phyloP scores from a whole-genome alignment of 2,797 vertebrate genomes.

The Phyllotis vaccarum region DNA sequence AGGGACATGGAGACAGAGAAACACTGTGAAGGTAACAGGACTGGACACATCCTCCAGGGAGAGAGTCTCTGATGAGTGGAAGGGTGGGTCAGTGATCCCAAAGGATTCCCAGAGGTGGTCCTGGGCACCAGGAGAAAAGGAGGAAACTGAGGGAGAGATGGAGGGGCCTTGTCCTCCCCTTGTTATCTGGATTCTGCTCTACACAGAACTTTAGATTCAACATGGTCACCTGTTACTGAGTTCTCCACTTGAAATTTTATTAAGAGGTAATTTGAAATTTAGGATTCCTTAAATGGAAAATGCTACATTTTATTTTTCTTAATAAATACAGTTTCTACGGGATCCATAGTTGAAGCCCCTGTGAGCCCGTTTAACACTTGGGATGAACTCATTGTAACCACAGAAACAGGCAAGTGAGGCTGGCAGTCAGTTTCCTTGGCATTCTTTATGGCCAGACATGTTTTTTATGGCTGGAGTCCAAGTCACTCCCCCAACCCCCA shows the following conservation, averaged over 20 bases:
- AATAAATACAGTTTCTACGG: background rate
- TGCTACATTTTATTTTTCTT: background rate
- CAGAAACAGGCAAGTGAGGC: background rate
- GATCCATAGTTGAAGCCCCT: background rate
- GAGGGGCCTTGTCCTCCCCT: background rate
- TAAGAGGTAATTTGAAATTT: background rate
- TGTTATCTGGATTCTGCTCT: background rate
- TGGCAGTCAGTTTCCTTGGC: background rate
- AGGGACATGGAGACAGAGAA: background rate
- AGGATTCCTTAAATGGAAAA: background rate
- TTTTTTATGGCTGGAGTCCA: background rate
- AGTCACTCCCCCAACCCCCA: background rate
- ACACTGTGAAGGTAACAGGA: background rate
- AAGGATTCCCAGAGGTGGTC: background rate
- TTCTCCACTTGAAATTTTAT: slow-evolving; percentile 20
- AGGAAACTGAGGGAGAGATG: rapidly evolving
- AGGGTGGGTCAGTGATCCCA: background rate
- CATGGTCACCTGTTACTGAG: background rate
- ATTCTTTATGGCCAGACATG: background rate
- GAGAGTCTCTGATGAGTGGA: background rate
- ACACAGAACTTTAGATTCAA: background rate
- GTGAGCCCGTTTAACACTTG: background rate
- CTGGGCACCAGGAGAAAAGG: background rate
- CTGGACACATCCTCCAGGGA: background rate
- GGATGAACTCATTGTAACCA: background rate